A percentile compares a stretch with the other conserved stretches of the same genome.
These are phyloP conservation scores for Gobionotothen gibberifrons DNA, from an alignment of 2,797 vertebrate genomes.

Conservation along the genomic window DNA sequence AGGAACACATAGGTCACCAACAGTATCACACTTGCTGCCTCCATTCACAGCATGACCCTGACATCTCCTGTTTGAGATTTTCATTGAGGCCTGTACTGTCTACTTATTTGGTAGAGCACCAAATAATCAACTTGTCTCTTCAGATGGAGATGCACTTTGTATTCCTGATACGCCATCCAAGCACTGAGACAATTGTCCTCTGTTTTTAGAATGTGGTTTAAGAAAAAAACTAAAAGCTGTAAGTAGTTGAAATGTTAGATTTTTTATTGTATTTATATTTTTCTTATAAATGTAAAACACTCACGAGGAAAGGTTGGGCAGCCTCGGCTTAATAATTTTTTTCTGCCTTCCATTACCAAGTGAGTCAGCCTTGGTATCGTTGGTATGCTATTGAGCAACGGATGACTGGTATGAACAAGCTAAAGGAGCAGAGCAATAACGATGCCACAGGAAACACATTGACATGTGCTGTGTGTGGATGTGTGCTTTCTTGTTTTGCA, in stretches of 20 bases:
- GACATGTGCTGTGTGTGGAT: neutral
- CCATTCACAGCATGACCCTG: conserved; percentile 2
- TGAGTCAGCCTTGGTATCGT: conserved; percentile 34
- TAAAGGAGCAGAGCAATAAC: conserved; percentile 8
- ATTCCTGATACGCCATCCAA: conserved; percentile 24
- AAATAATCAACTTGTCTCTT: conserved; percentile 3
- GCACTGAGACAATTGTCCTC: conserved; percentile 21
- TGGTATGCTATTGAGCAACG: conserved; percentile 53
- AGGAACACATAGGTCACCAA: neutral
- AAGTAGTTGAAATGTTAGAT: neutral
- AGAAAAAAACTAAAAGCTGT: conserved; percentile 15
- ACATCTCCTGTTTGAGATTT: neutral
- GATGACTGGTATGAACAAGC: conserved; percentile 55
- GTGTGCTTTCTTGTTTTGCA: neutral
- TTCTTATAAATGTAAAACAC: neutral
- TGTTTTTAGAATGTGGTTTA: conserved; percentile 13
- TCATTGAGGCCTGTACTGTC: neutral
- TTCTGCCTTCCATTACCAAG: conserved; percentile 1
- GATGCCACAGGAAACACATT: conserved; percentile 11
- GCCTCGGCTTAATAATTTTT: conserved; percentile 27
- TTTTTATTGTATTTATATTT: neutral
- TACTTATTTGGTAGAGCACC: conserved; percentile 10
- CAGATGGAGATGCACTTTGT: conserved; percentile 7
- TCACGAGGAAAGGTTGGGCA: conserved; percentile 4
- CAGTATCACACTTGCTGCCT: neutral